Evolutionary conservation across 2,888 invertebrate genomes (phyloP).

Genomic region (Cylloceria caligata): DNA sequence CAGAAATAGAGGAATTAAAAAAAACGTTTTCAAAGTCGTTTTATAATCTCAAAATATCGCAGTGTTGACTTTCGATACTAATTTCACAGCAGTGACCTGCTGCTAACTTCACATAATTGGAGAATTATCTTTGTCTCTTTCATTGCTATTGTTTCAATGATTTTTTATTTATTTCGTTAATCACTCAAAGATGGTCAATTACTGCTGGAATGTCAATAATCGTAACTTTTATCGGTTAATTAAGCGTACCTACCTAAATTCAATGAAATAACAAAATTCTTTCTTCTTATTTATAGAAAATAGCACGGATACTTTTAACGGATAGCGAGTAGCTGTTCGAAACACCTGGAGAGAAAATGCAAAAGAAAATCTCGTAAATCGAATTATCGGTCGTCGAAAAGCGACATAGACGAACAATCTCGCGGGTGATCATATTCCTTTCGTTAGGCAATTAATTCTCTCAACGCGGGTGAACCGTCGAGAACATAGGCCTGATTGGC

Average conservation of each 20-base stretch:
- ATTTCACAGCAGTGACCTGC: too few species aligned
- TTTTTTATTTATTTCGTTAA: too few species aligned
- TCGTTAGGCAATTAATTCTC: constrained; percentile 63
- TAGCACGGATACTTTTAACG: background rate
- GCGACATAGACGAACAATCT: constrained; percentile 16
- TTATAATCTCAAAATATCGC: too few species aligned
- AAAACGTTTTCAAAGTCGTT: too few species aligned
- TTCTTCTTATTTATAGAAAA: constrained; percentile 11
- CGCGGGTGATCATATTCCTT: constrained; percentile 42
- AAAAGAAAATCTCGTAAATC: constrained; percentile 32
- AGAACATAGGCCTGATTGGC: constrained; percentile 25
- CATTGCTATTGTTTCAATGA: too few species aligned
- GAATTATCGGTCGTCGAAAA: constrained; percentile 42
- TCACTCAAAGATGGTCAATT: too few species aligned
- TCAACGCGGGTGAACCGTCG: constrained; percentile 28
- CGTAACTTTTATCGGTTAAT: too few species aligned
- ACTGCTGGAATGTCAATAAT: too few species aligned
- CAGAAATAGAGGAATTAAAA: too few species aligned
- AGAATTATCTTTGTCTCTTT: too few species aligned
- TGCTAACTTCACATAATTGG: too few species aligned
- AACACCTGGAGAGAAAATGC: background rate
- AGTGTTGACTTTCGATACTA: too few species aligned
- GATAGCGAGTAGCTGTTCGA: background rate
- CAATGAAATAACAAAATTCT: background rate
- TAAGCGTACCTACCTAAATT: background rate